These are phyloP conservation scores for Spialia ferax DNA, from an alignment of 2,888 invertebrate species.

Conservation along the genomic window DNA sequence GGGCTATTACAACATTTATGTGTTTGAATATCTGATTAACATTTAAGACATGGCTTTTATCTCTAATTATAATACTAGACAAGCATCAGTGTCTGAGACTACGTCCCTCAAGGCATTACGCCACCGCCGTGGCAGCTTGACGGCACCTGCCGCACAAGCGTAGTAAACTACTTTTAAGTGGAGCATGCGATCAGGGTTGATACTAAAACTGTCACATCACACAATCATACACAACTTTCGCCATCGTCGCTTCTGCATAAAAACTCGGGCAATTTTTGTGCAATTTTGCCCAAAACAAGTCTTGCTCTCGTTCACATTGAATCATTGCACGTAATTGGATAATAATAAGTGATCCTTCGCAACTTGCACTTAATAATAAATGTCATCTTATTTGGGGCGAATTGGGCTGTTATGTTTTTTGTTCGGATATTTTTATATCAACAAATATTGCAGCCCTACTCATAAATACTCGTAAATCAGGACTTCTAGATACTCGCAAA, in stretches of 20 bases:
- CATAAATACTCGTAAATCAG: neutral
- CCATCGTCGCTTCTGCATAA: neutral
- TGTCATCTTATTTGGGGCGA: neutral
- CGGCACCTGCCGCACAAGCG: neutral
- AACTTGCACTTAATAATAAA: constrained; percentile 17
- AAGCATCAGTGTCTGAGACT: neutral
- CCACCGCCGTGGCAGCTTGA: neutral
- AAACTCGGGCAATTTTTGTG: neutral
- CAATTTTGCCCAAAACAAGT: constrained; percentile 12
- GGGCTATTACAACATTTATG: too few relatives aligned
- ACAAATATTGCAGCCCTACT: neutral
- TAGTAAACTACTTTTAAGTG: too few relatives aligned
- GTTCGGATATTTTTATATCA: neutral
- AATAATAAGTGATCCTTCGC: constrained; percentile 22
- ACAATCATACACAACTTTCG: neutral
- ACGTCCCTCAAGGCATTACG: neutral
- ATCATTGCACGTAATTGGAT: constrained; percentile 24
- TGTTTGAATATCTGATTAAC: too few relatives aligned
- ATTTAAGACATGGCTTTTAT: too few relatives aligned
- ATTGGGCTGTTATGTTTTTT: neutral
- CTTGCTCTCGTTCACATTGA: constrained; percentile 10
- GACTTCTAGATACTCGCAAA: neutral
- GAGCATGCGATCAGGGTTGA: neutral
- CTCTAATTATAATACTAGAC: neutral
- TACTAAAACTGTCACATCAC: constrained; percentile 6